Conservation (phyloP, 2,113 vertebrate genomes). For the Anguilla japonica region DNA sequence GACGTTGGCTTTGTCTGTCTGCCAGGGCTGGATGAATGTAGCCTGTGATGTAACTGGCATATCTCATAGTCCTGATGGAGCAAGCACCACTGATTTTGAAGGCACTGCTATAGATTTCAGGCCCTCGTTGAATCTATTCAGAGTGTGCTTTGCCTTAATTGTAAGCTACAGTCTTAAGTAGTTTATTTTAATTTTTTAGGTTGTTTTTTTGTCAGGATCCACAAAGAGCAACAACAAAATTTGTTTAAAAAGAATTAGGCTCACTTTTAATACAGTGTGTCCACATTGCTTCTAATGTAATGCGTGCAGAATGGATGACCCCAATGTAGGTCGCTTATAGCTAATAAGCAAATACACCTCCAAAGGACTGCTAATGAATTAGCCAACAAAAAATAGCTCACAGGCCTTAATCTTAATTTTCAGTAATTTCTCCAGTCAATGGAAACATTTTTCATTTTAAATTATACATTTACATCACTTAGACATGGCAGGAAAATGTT, state of each 20-base stretch:
- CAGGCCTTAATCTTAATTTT: not conserved
- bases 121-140: not conserved
- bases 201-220: too few species aligned
- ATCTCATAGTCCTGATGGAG: not conserved
- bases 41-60: not conserved
- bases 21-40: not conserved
- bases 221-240: too few species aligned
- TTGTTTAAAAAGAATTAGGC: too few species aligned
- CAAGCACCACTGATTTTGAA: not conserved
- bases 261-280: not conserved
- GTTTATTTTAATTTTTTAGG: too few species aligned
- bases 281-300: not conserved
- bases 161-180: too few species aligned
- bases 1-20: not conserved
- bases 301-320: not conserved
- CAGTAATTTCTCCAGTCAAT: not conserved
- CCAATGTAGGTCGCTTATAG: not conserved
- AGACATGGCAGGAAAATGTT: too few species aligned
- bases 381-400: slow-evolving; percentile 2
- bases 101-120: not conserved
- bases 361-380: slow-evolving; percentile 8
- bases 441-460: too few species aligned
- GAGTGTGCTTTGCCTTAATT: too few species aligned
- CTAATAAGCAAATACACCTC: slow-evolving; percentile 1
- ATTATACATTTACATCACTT: too few species aligned